phyloP scores from a whole-genome alignment of 2,797 vertebrate species.

The Amblyopsis hoosieri region DNA sequence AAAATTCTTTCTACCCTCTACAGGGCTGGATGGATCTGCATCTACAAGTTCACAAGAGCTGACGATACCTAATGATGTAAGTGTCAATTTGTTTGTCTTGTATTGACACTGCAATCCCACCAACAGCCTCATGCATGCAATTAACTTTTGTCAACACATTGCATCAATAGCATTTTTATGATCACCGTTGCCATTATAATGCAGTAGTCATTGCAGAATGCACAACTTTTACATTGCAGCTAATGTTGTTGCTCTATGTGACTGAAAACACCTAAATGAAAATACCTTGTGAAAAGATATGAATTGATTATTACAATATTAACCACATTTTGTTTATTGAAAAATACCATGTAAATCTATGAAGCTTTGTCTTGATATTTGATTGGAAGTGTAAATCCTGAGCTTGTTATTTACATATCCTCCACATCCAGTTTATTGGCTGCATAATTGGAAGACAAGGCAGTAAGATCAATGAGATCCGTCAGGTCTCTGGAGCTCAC shows the following conservation, averaged over 20 bases:
- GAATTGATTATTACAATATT: no score
- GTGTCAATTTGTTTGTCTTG: slow-evolving; percentile 63
- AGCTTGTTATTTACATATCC: slow-evolving; percentile 46
- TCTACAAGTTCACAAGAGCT: slow-evolving; percentile 92
- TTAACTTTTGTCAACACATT: slow-evolving; percentile 37
- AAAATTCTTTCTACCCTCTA: slow-evolving; percentile 71
- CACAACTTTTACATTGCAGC: no score
- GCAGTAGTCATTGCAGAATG: no score
- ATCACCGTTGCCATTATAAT: no score
- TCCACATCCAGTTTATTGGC: slow-evolving; percentile 85
- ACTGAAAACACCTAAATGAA: no score
- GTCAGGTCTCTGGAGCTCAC: slow-evolving; percentile 95
- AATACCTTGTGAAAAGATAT: no score
- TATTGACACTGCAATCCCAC: slow-evolving; percentile 38
- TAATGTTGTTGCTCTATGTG: no score
- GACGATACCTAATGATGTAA: slow-evolving; percentile 95
- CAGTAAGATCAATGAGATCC: slow-evolving; percentile 97
- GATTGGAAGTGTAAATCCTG: background rate
- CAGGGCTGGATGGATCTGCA: slow-evolving; percentile 87
- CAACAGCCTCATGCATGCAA: slow-evolving; percentile 22
- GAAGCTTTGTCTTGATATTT: background rate
- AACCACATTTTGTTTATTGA: no score
- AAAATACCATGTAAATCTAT: no score
- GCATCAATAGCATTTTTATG: slow-evolving; percentile 8
- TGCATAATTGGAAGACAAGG: slow-evolving; percentile 98